Conservation (phyloP, 2,113 vertebrate species). For the Asarcornis scutulata region DNA sequence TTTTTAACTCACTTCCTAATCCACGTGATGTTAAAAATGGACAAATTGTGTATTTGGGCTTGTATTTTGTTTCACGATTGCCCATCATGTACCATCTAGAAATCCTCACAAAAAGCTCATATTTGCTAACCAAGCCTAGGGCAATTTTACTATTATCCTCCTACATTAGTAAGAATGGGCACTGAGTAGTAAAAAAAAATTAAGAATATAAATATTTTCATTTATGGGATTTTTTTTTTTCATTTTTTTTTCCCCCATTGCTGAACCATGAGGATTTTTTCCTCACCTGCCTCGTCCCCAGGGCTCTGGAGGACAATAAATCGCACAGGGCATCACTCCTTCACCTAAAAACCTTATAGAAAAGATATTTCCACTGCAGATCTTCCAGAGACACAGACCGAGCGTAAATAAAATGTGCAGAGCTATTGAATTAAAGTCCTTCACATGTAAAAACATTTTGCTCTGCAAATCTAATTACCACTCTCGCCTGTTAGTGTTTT, state of each 20-base stretch:
- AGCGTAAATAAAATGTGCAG: not conserved
- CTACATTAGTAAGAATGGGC: not conserved
- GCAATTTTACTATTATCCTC: not conserved
- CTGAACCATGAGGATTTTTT: not conserved
- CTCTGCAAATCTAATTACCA: not conserved
- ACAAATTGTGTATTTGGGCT: not conserved
- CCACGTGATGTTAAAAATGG: not conserved
- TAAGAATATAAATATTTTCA: not conserved
- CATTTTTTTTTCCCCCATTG: not conserved
- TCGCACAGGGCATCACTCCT: not conserved
- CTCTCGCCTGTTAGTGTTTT: not conserved
- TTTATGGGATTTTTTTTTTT: not conserved
- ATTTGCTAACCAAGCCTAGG: not conserved
- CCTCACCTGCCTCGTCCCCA: not conserved
- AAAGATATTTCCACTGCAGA: not conserved
- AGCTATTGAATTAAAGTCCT: not conserved
- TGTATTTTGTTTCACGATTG: not conserved
- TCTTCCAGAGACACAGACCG: not conserved
- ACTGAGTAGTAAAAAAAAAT: not conserved
- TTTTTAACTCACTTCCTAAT: not conserved
- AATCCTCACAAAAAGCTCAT: not conserved
- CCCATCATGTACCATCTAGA: not conserved
- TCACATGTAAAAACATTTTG: not conserved
- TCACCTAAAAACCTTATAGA: not conserved
- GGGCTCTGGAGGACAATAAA: not conserved